Percentiles rank a stretch among this genome's conserved stretches.
Conservation (phyloP, 2,888 invertebrate species). For the Drosophila helvetica region DNA sequence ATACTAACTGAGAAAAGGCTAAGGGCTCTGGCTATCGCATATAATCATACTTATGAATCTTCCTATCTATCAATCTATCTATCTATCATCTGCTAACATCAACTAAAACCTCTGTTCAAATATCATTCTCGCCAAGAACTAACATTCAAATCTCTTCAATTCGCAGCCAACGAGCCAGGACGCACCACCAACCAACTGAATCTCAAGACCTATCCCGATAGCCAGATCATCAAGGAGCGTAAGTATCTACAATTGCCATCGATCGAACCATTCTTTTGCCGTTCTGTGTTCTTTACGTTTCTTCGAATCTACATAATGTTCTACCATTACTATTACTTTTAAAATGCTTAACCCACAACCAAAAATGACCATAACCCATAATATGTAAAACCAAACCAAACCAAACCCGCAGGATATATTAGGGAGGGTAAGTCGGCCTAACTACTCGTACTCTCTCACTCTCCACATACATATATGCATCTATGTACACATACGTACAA, state of each 20-base stretch:
- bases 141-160: not conserved
- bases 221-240: conserved; percentile 94
- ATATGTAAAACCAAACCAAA: conserved; percentile 42
- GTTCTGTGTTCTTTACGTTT: conserved; percentile 23
- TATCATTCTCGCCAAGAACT: not conserved
- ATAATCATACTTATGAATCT: not conserved
- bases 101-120: not conserved
- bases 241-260: conserved; percentile 84
- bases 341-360: conserved; percentile 64
- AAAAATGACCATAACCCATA: conserved; percentile 37
- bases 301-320: conserved; percentile 48
- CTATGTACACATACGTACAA: not conserved
- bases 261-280: conserved; percentile 13
- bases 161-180: conserved; percentile 44
- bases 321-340: conserved; percentile 46
- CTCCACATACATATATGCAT: not conserved
- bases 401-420: conserved; percentile 82
- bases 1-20: conserved; percentile 27
- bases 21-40: conserved; percentile 34
- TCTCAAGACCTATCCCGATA: conserved; percentile 90
- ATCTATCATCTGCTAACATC: not conserved
- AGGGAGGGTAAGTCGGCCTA: conserved; percentile 84
- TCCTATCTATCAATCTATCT: not conserved
- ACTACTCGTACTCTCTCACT: conserved; percentile 48
- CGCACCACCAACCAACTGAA: conserved; percentile 84